These are phyloP conservation scores for Phengaris arion DNA, from an alignment of 2,888 invertebrate genomes.

Conservation along the genomic window DNA sequence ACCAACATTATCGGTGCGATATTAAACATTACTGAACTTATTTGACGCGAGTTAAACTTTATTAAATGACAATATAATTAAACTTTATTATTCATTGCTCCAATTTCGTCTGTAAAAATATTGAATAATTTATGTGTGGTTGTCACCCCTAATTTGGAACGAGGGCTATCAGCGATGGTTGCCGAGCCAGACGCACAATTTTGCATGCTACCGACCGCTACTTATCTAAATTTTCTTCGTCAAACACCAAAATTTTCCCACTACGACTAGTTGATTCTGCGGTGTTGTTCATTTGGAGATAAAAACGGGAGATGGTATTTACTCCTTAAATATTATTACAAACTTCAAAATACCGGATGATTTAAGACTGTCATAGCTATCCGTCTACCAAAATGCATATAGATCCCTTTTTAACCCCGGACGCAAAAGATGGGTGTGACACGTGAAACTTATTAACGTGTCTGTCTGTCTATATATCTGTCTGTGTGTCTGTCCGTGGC, in stretches of 20 bases:
- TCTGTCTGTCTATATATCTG: too few relatives aligned
- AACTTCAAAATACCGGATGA: too few relatives aligned
- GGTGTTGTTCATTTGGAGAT: not conserved
- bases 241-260: slow-evolving; percentile 9
- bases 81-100: slow-evolving; percentile 25
- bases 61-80: slow-evolving; percentile 19
- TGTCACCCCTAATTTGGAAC: slow-evolving; percentile 56
- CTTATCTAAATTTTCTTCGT: slow-evolving; percentile 39
- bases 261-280: not conserved
- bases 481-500: too few relatives aligned
- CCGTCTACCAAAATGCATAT: too few relatives aligned
- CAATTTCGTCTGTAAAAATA: slow-evolving; percentile 26
- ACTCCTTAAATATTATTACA: too few relatives aligned
- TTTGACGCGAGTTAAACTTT: slow-evolving; percentile 3
- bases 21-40: not conserved
- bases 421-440: too few relatives aligned
- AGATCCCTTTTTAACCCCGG: too few relatives aligned
- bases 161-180: slow-evolving; percentile 57
- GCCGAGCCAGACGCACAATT: slow-evolving; percentile 65
- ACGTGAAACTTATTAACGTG: too few relatives aligned
- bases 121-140: slow-evolving; percentile 30
- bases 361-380: too few relatives aligned
- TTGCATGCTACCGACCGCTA: slow-evolving; percentile 67
- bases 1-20: not conserved
- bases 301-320: not conserved